phyloP scores from a whole-genome alignment of 2,888 invertebrate genomes.

The Heliconius ismenius region DNA sequence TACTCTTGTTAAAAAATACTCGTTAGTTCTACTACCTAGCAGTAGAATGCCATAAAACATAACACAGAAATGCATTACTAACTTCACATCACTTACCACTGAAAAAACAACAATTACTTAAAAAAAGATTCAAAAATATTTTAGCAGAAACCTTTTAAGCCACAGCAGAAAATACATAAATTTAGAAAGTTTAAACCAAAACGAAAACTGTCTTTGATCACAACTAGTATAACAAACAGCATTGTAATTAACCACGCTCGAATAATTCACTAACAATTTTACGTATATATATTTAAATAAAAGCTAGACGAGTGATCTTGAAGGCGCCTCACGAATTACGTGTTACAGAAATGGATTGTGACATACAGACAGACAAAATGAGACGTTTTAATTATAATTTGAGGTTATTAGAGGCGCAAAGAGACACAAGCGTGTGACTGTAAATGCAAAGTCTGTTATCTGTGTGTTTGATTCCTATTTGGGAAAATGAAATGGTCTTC shows the following conservation, averaged over 20 bases:
- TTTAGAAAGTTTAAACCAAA: not conserved
- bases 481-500: too few relatives aligned
- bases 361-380: slow-evolving; percentile 30
- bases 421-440: too few relatives aligned
- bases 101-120: not conserved
- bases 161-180: not conserved
- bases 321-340: slow-evolving; percentile 54
- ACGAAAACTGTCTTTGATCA: not conserved
- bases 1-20: not conserved
- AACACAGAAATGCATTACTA: not conserved
- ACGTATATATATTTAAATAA: slow-evolving; percentile 50
- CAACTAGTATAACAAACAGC: not conserved
- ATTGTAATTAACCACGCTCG: slow-evolving; percentile 13
- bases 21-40: not conserved
- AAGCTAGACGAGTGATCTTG: slow-evolving; percentile 52
- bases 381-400: too few relatives aligned
- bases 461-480: too few relatives aligned
- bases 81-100: not conserved
- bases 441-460: too few relatives aligned
- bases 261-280: slow-evolving; percentile 19
- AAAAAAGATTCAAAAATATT: not conserved
- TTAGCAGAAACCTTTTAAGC: not conserved
- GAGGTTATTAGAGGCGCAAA: too few relatives aligned
- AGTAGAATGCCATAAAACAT: not conserved
- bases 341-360: slow-evolving; percentile 49